These are phyloP conservation scores for Aethes cnicana DNA, from an alignment of 2,888 invertebrate genomes.

Conservation along the genomic window DNA sequence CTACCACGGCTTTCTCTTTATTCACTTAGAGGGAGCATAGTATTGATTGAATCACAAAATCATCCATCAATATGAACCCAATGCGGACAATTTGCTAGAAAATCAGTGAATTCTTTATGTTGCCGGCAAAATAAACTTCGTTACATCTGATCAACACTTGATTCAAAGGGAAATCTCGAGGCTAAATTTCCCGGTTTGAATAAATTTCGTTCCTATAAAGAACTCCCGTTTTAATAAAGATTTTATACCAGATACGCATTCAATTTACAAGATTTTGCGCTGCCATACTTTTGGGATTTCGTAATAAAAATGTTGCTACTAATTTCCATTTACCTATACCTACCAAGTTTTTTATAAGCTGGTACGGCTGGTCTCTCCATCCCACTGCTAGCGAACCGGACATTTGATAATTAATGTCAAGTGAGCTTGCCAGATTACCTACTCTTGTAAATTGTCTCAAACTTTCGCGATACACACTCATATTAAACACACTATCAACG, in stretches of 20 bases:
- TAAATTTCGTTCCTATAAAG: constrained; percentile 28
- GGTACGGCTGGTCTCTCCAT: too few species aligned
- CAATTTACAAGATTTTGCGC: constrained; percentile 2
- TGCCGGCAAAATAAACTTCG: constrained; percentile 28
- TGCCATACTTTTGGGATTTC: neutral
- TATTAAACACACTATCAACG: too few species aligned
- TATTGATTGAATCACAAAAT: constrained; percentile 8
- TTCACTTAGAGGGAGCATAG: neutral
- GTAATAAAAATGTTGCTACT: neutral
- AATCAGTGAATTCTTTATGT: constrained; percentile 18
- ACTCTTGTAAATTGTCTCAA: too few species aligned
- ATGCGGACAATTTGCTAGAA: constrained; percentile 12
- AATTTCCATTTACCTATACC: too few species aligned
- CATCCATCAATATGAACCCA: constrained; percentile 3
- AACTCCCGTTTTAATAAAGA: constrained; percentile 5
- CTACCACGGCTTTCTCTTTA: too few species aligned
- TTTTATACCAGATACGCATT: constrained; percentile 4
- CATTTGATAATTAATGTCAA: too few species aligned
- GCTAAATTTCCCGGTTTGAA: constrained; percentile 30
- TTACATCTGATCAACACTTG: constrained; percentile 30
- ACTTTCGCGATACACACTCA: too few species aligned
- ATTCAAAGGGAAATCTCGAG: constrained; percentile 29
- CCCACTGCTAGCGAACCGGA: too few species aligned
- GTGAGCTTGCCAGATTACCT: too few species aligned
- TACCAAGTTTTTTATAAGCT: too few species aligned